phyloP scores from a whole-genome alignment of 2,888 invertebrate species.

The Sesia apiformis region DNA sequence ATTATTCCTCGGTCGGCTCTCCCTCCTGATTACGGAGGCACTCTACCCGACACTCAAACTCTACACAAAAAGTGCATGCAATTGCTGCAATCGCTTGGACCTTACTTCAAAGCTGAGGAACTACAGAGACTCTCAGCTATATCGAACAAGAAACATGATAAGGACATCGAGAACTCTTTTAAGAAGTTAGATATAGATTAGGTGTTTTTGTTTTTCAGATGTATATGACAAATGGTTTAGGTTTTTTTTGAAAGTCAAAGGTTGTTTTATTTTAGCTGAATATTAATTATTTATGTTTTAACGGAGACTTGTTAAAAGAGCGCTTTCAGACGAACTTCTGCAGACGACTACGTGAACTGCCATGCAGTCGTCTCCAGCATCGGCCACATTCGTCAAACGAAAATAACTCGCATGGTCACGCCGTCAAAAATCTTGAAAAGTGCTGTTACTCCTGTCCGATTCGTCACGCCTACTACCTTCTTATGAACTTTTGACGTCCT shows the following conservation, averaged over 20 bases:
- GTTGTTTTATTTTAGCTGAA: neutral
- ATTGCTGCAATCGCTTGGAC: constrained; percentile 38
- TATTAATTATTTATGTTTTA: neutral
- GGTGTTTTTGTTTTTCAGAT: constrained; percentile 2
- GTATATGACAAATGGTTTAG: neutral
- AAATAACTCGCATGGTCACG: no score
- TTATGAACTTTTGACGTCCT: no score
- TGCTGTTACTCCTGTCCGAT: no score
- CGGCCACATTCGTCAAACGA: no score
- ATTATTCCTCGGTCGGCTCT: constrained; percentile 71
- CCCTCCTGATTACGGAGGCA: constrained; percentile 77
- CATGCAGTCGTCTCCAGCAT: no score
- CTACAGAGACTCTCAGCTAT: constrained; percentile 50
- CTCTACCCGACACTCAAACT: constrained; percentile 61
- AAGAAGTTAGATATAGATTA: constrained; percentile 82
- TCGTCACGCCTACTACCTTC: no score
- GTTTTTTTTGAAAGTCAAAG: no score
- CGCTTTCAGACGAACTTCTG: no score
- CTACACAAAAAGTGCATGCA: constrained; percentile 57
- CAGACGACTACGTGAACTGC: no score
- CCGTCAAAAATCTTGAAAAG: no score
- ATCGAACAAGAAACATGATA: constrained; percentile 56
- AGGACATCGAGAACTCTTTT: constrained; percentile 80
- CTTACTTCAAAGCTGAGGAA: constrained; percentile 57
- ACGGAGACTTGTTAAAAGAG: neutral